These are phyloP conservation scores for Ornithoptera priamus DNA, from an alignment of 2,888 invertebrate genomes.

Conservation along the genomic window DNA sequence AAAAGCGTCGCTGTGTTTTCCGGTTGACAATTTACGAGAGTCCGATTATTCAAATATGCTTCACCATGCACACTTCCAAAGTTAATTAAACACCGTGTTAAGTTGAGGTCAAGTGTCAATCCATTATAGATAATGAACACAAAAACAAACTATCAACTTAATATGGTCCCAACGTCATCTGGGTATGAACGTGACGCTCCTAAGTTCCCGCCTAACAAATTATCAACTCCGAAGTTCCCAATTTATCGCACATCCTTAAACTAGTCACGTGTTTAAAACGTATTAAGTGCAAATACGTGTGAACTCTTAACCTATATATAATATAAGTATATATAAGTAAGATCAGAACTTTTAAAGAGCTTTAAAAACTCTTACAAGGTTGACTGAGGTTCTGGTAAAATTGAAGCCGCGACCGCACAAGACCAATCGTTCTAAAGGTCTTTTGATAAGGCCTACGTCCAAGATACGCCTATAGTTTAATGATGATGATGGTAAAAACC, in stretches of 20 bases:
- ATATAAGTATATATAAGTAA: neutral
- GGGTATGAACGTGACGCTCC: neutral
- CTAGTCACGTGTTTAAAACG: conserved; percentile 19
- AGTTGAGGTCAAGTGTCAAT: neutral
- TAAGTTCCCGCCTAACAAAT: conserved; percentile 13
- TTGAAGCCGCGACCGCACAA: neutral
- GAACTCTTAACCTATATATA: neutral
- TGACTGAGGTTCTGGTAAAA: too few relatives aligned
- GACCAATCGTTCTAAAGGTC: neutral
- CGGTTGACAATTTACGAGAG: too few relatives aligned
- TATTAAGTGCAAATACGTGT: conserved; percentile 12
- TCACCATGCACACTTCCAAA: too few relatives aligned
- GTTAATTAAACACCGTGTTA: too few relatives aligned
- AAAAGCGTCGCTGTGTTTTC: too few relatives aligned
- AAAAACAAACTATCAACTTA: neutral
- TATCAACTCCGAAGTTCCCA: conserved; percentile 15
- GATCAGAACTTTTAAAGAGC: neutral
- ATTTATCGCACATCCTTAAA: conserved; percentile 10
- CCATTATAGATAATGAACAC: neutral
- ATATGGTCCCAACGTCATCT: neutral
- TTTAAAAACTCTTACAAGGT: neutral
- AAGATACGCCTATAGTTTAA: too few relatives aligned
- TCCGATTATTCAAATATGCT: too few relatives aligned
- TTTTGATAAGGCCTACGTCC: too few relatives aligned
- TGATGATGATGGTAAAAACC: too few relatives aligned